Conservation (phyloP, 35 echinoderm and acorn worm species). For the Apostichopus parvimensis region DNA sequence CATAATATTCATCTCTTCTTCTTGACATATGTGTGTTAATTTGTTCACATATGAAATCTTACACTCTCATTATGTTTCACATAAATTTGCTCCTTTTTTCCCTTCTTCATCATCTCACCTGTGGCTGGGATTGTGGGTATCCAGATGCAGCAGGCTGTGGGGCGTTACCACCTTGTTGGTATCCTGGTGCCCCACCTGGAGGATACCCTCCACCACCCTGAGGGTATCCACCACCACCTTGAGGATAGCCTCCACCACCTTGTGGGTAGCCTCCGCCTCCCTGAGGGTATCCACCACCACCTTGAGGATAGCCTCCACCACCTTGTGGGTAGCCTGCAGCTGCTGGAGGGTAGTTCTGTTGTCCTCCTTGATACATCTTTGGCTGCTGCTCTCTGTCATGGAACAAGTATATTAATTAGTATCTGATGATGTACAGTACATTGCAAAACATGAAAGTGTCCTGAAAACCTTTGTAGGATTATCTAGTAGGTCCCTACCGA, state of each 20-base stretch:
- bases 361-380: slow-evolving; percentile 20
- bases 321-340: slow-evolving; percentile 32
- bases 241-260: slow-evolving; percentile 8
- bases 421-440: neutral
- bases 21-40: no score
- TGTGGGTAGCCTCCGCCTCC: neutral
- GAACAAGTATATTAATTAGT: neutral
- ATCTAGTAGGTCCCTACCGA: no score
- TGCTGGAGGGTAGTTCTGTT: slow-evolving; percentile 2
- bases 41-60: no score
- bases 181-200: neutral
- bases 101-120: neutral
- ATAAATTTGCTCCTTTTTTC: no score
- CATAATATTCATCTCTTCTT: no score
- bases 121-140: slow-evolving; percentile 17
- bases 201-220: neutral
- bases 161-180: slow-evolving; percentile 11
- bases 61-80: no score
- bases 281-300: neutral
- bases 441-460: neutral
- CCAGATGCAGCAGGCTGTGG: slow-evolving; percentile 21
- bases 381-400: neutral
- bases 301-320: slow-evolving; percentile 17
- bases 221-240: slow-evolving; percentile 37
- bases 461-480: no score